These are phyloP conservation scores for Noturus placidus DNA, from an alignment of 2,113 vertebrate genomes.

Conservation along the genomic window DNA sequence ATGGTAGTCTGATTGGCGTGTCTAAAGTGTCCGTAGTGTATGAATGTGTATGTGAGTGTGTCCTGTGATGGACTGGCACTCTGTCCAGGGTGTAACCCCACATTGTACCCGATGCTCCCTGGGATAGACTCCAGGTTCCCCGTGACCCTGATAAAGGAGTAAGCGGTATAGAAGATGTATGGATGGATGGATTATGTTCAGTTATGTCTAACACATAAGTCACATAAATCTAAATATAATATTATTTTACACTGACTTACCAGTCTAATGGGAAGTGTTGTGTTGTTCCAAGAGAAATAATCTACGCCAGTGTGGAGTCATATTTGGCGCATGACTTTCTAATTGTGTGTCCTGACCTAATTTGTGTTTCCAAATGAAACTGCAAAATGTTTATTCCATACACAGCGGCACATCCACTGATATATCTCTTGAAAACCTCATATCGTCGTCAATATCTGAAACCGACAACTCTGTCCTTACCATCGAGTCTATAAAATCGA, in stretches of 20 bases:
- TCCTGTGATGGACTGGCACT: no score
- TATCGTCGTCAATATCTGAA: background rate
- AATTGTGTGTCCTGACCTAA: background rate
- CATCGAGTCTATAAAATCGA: background rate
- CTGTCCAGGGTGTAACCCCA: no score
- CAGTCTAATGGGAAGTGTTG: background rate
- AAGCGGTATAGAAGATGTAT: no score
- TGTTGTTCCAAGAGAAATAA: background rate
- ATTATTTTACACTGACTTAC: background rate
- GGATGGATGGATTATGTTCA: no score
- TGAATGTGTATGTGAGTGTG: no score
- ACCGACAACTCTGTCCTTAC: background rate
- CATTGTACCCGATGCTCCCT: no score
- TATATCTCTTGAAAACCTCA: background rate
- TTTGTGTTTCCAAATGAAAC: background rate
- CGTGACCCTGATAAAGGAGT: no score
- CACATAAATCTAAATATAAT: background rate
- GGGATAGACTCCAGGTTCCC: no score
- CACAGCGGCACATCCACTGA: background rate
- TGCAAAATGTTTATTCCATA: background rate
- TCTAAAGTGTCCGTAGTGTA: no score
- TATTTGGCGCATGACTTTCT: background rate
- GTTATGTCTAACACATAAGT: background rate
- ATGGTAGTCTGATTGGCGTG: no score
- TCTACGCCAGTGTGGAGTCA: background rate